Conservation (phyloP, 2,888 invertebrate genomes). For the Helicoverpa assulta region DNA sequence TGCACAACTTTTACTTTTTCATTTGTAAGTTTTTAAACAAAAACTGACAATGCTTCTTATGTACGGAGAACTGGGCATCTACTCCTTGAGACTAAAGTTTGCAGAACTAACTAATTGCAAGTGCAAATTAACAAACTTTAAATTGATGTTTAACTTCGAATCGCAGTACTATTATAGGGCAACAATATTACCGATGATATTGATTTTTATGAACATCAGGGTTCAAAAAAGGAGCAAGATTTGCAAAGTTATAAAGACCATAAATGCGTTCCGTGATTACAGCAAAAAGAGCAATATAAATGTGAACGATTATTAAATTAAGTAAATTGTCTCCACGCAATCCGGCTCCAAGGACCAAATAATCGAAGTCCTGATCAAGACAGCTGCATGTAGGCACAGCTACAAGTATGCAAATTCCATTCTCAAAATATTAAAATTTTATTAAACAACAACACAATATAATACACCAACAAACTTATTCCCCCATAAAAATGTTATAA, state of each 20-base stretch:
- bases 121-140: conserved; percentile 49
- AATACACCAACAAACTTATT: conserved; percentile 32
- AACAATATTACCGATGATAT: conserved; percentile 30
- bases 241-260: too few species aligned
- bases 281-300: too few species aligned
- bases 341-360: conserved; percentile 13
- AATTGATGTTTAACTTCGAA: conserved; percentile 43
- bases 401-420: not conserved
- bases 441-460: conserved; percentile 34
- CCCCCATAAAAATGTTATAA: conserved; percentile 44
- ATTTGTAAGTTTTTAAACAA: conserved; percentile 19
- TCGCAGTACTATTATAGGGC: conserved; percentile 31
- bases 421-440: conserved; percentile 11
- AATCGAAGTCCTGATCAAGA: not conserved
- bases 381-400: not conserved
- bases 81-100: conserved; percentile 28
- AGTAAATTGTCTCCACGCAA: not conserved
- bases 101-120: conserved; percentile 47
- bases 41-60: conserved; percentile 25
- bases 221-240: too few species aligned
- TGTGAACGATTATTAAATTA: too few species aligned
- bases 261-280: too few species aligned
- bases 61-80: conserved; percentile 17
- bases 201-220: conserved; percentile 6
- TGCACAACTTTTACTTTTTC: conserved; percentile 15